phyloP scores from a whole-genome alignment of 1,140 invertebrate species.

The Sitobion miscanthi region DNA sequence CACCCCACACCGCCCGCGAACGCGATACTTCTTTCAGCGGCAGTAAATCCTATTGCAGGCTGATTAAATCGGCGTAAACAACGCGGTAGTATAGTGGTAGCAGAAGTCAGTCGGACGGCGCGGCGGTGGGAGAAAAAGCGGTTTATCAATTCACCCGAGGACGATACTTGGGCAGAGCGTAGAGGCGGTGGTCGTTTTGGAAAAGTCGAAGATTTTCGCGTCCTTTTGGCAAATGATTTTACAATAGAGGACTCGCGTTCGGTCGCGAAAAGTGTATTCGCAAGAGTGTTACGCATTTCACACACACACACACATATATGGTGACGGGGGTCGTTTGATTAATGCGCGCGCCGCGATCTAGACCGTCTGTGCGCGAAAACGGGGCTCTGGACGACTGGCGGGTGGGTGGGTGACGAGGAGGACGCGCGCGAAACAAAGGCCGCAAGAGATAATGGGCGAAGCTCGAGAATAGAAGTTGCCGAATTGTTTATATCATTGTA shows the following conservation, averaged over 20 bases:
- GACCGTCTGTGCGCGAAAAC: not conserved
- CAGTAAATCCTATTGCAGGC: not conserved
- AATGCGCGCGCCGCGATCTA: not conserved
- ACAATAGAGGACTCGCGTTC: not conserved
- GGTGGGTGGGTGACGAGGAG: not conserved
- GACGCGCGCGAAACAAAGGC: slow-evolving; percentile 33
- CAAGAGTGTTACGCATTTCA: not conserved
- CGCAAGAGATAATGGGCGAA: slow-evolving; percentile 21
- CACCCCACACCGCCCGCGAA: not conserved
- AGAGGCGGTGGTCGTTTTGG: not conserved
- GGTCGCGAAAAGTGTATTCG: not conserved
- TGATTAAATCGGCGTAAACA: not conserved
- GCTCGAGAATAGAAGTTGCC: slow-evolving; percentile 44
- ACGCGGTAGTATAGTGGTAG: not conserved
- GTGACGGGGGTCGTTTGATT: not conserved
- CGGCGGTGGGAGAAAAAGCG: not conserved
- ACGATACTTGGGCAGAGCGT: not conserved
- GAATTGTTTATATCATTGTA: slow-evolving; percentile 49
- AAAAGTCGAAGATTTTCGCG: not conserved
- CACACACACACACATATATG: not conserved
- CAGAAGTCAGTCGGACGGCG: not conserved
- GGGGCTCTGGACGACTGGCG: not conserved
- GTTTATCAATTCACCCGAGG: not conserved
- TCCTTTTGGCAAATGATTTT: not conserved
- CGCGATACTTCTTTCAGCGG: not conserved